Evolutionary conservation across 2,888 invertebrate genomes (phyloP).

Genomic region (Synergus umbraculus): DNA sequence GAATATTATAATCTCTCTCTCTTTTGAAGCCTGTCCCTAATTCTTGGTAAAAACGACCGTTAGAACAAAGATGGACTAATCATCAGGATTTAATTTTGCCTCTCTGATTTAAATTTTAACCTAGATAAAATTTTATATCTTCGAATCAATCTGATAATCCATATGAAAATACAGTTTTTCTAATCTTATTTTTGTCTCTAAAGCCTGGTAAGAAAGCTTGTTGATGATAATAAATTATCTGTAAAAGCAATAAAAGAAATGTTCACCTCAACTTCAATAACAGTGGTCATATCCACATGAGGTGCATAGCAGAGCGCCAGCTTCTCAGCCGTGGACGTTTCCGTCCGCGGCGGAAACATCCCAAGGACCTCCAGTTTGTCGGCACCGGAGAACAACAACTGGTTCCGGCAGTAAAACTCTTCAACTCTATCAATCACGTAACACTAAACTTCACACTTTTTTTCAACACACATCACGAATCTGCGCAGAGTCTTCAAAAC

Average conservation of each 20-base stretch:
- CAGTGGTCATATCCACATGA: constrained; percentile 87
- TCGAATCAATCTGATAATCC: no score
- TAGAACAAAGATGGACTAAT: not conserved
- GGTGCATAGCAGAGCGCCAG: constrained; percentile 82
- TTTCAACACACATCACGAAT: constrained; percentile 17
- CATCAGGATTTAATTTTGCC: not conserved
- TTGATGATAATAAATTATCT: not conserved
- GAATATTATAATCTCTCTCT: not conserved
- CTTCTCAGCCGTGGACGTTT: constrained; percentile 78
- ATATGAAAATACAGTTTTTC: not conserved
- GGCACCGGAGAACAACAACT: constrained; percentile 31
- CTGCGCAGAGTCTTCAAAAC: constrained; percentile 22
- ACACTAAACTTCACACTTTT: constrained; percentile 36
- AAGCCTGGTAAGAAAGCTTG: no score
- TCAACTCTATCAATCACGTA: constrained; percentile 52
- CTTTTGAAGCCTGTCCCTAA: not conserved
- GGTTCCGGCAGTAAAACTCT: constrained; percentile 46
- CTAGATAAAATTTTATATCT: not conserved
- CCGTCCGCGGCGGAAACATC: constrained; percentile 76
- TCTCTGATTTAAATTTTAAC: not conserved
- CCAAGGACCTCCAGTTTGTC: constrained; percentile 76
- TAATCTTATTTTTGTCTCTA: not conserved
- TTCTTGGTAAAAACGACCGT: not conserved
- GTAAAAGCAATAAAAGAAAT: constrained; percentile 22
- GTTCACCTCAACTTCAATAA: constrained; percentile 86